Conservation (phyloP, 2,113 vertebrate genomes). For the Ailuropoda melanoleuca region DNA sequence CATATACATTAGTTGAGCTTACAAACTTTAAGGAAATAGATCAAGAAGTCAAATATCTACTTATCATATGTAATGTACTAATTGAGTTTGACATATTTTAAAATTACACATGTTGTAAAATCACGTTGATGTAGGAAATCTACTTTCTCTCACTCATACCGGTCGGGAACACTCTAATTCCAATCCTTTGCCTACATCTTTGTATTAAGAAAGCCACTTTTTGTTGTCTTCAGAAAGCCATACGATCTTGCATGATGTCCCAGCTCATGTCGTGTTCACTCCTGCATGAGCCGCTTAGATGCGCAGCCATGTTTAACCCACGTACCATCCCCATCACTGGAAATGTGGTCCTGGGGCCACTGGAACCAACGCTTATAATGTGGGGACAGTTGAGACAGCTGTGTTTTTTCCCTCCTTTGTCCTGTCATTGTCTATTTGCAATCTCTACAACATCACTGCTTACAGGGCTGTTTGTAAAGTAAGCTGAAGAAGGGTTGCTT, state of each 20-base stretch:
- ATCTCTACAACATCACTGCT: no score
- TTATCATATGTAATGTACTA: background rate
- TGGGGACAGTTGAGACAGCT: fast-evolving
- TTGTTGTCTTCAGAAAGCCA: background rate
- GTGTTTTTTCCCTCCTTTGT: fast-evolving
- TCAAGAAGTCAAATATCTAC: background rate
- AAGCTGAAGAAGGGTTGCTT: background rate
- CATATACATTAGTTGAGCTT: background rate
- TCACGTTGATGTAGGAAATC: background rate
- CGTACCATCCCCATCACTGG: fast-evolving
- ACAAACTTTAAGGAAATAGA: background rate
- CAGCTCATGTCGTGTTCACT: fast-evolving
- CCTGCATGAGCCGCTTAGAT: background rate
- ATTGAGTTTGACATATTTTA: background rate
- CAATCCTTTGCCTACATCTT: background rate
- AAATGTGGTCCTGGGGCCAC: fast-evolving
- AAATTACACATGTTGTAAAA: background rate
- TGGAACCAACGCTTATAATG: fast-evolving
- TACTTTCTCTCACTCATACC: background rate
- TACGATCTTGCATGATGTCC: fast-evolving
- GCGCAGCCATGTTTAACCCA: background rate
- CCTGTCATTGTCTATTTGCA: background rate
- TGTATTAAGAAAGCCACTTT: background rate
- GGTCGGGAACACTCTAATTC: background rate
- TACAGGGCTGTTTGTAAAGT: background rate